Evolutionary conservation across 2,888 invertebrate genomes (phyloP), one percentile per base, ranked within the genome.

Genomic region (Cheilosia urbana): DNA sequence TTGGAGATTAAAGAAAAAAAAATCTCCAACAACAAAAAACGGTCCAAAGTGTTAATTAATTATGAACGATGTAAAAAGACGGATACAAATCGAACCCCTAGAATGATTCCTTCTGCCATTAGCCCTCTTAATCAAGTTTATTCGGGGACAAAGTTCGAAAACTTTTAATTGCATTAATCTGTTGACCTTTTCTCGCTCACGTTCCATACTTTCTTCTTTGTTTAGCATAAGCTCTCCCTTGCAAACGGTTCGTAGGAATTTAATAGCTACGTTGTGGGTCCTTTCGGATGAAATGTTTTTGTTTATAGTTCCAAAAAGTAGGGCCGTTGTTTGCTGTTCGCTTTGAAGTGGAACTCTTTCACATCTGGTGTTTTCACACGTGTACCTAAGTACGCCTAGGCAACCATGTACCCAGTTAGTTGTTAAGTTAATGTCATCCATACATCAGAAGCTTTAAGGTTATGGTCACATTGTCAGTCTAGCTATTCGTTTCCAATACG

Each of bases 131-230:
- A 68, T 68, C 47, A 62, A 51, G 21, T 42, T 63, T 27, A 40
- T 55, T 19, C 53, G 47, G 53, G 68, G 21, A 40, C 58, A 65
- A 66, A 60, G 60, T 55, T 68, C 73, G 45, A 57, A 83, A 83
- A 78, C 78, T 83, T 83, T 78, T 73, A 78, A 78, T 78, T 83
- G 68, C 63, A 78, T 78, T 78, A 83, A 83, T 73, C 83, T 68
- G 73, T 68, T 73, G 78, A 78, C 83, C 73, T 78, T 83, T 69
- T 62, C 40, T 40, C 62, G 57, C 51, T 30, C 27, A 17, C 34
- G 66, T 53, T 49, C 58, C 57, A 30, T 49, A 68, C 51, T 42
- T 51, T 55, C 30, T 49, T 49, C 37, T 45, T 27, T 72, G 55
- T 66, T 82, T 82, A 51, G 40, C 47, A 62, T 68, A 55, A 62